Percentiles rank a stretch among this genome's conserved stretches.
Conservation (phyloP, 2,113 vertebrate species). For the Aegithalos caudatus region DNA sequence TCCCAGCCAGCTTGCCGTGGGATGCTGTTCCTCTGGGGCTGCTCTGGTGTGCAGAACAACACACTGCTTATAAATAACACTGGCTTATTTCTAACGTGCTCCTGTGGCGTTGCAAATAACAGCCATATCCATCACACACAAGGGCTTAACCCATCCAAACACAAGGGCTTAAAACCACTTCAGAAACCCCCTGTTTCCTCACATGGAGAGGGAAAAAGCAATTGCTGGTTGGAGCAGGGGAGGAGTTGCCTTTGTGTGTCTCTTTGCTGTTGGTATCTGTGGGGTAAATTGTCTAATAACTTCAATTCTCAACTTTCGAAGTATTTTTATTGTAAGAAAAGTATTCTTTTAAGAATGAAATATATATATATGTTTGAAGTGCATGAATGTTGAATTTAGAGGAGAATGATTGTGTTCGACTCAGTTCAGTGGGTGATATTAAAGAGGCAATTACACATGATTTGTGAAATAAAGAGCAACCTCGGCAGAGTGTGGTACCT, state of each 20-base stretch:
- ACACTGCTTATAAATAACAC: neutral
- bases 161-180: neutral
- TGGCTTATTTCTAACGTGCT: neutral
- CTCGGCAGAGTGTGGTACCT: neutral
- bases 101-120: neutral
- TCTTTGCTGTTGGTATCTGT: neutral
- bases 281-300: slow-evolving; percentile 10
- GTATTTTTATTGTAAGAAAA: neutral
- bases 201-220: neutral
- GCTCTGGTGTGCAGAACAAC: neutral
- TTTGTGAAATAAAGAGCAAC: slow-evolving; percentile 39
- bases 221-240: neutral
- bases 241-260: neutral
- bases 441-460: slow-evolving; percentile 40
- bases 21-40: neutral
- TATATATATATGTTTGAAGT: neutral
- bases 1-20: rapidly evolving
- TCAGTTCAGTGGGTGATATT: neutral
- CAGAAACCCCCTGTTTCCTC: neutral
- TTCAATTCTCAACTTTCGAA: neutral
- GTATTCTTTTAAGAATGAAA: neutral
- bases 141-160: too few relatives aligned
- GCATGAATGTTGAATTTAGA: neutral
- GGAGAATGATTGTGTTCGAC: neutral
- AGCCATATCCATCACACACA: neutral